Percentiles rank a stretch among this genome's conserved stretches.
Evolutionary conservation across 2,113 vertebrate genomes (phyloP).

Genomic region (Neotoma lepida): DNA sequence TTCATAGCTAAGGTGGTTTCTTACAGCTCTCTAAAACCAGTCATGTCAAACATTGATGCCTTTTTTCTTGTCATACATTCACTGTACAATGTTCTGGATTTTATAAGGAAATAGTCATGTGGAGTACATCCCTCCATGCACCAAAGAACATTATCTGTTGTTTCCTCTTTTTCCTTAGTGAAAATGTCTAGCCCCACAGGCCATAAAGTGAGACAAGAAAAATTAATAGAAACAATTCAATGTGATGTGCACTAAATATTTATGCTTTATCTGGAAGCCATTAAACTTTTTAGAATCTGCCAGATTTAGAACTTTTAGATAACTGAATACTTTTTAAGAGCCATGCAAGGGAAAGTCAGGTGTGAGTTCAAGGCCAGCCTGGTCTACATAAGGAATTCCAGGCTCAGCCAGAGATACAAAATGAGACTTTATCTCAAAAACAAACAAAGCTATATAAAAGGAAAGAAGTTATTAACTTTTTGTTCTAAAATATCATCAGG

Average conservation of each 20-base stretch:
- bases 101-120: not conserved
- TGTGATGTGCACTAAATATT: slow-evolving; percentile 4
- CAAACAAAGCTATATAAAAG: not conserved
- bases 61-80: not conserved
- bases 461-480: not conserved
- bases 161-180: slow-evolving; percentile 20
- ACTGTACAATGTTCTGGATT: not conserved
- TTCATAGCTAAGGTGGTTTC: slow-evolving; percentile 15
- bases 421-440: not conserved
- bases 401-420: not conserved
- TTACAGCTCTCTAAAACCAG: not conserved
- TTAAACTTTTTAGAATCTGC: slow-evolving; percentile 12
- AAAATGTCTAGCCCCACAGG: not conserved
- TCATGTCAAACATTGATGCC: not conserved
- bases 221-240: slow-evolving; percentile 40
- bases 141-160: slow-evolving; percentile 23
- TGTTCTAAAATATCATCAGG: slow-evolving; percentile 32
- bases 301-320: slow-evolving; percentile 27
- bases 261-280: slow-evolving; percentile 46
- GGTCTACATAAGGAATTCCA: not conserved
- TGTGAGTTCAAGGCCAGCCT: not conserved
- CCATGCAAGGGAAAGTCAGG: not conserved
- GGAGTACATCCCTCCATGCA: not conserved
- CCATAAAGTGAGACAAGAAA: slow-evolving; percentile 40
- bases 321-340: slow-evolving; percentile 25